Base-by-base conservation (phyloP, 2,888 invertebrate species). In the Autographa gamma region DNA sequence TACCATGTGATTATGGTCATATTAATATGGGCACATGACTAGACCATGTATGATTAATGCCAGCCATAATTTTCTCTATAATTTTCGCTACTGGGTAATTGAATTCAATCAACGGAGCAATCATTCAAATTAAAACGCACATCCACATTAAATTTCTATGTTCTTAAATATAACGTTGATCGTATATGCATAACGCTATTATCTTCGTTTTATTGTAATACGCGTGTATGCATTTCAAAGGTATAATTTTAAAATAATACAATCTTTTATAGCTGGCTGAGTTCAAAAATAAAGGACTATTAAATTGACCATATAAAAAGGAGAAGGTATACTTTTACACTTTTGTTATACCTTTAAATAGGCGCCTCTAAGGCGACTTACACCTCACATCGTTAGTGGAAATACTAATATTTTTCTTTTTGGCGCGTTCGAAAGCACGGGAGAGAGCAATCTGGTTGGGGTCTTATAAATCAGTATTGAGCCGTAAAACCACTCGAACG, bases 381-480 rank as follows among this genome's bases (percentile, higher is more conserved):
- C 81, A 73, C 34, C 62, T 60, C 66, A 34, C 72, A 73, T 80
- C 79, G 81, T 80, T 81, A 79, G 73, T 73, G 68, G 66, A 58
- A 81, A 78, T 66, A 74, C 32, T 41, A 74, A 77, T 70, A 78
- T 69, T 78, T 81, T 63, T 81, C 67, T 74, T 77, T 79, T 76
- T 64, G 66, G 66, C 69, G 62, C 71, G 48, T 67, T 74, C 56
- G 56, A 72, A 78, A 78, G 54, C 66, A 60, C 63, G 62, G 65
- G 71, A 79, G 65, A 68, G 59, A 68, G 61, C 62, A 67, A 59
- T 65, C 64, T 61, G 43, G 62, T 60, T 63, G 67, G 71, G 71
- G 52, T 58, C 74, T 71, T 81, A 82, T 84, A 86, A 86, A 86
- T 86, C 82, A 85, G 60, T 34, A 63, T 14, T 31, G 38, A 52